phyloP scores from a whole-genome alignment of 2,888 invertebrate species.

The Exocentrus adspersus region DNA sequence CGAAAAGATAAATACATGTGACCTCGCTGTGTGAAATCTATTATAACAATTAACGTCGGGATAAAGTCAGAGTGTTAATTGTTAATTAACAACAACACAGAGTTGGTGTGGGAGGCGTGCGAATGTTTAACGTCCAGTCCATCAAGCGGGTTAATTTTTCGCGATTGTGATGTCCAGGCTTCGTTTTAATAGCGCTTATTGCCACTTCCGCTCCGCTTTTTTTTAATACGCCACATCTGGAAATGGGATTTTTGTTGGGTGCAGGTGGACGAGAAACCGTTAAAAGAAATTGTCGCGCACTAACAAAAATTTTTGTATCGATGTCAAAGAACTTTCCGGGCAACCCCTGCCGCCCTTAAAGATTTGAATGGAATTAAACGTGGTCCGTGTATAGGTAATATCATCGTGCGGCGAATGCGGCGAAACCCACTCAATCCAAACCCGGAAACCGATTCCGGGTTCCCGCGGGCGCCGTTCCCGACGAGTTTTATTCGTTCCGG shows the following conservation, averaged over 20 bases:
- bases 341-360: no score
- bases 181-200: slow-evolving; percentile 19
- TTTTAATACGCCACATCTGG: not conserved
- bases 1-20: slow-evolving; percentile 50
- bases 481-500: slow-evolving; percentile 61
- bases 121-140: slow-evolving; percentile 46
- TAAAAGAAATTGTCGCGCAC: no score
- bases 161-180: slow-evolving; percentile 26
- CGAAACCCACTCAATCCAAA: slow-evolving; percentile 65
- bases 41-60: slow-evolving; percentile 53
- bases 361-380: slow-evolving; percentile 62
- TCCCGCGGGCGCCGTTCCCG: slow-evolving; percentile 62
- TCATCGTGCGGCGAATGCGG: slow-evolving; percentile 60
- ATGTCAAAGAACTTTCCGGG: no score
- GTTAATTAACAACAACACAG: slow-evolving; percentile 54
- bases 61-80: slow-evolving; percentile 57
- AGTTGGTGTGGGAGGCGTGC: slow-evolving; percentile 54
- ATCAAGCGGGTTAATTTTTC: slow-evolving; percentile 37
- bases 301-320: no score
- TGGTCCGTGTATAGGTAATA: slow-evolving; percentile 60
- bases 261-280: no score
- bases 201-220: slow-evolving; percentile 12
- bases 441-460: slow-evolving; percentile 63
- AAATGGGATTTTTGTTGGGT: slow-evolving; percentile 8
- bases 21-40: slow-evolving; percentile 55